Evolutionary conservation across 2,113 vertebrate genomes (phyloP).

Genomic region (Orycteropus afer): DNA sequence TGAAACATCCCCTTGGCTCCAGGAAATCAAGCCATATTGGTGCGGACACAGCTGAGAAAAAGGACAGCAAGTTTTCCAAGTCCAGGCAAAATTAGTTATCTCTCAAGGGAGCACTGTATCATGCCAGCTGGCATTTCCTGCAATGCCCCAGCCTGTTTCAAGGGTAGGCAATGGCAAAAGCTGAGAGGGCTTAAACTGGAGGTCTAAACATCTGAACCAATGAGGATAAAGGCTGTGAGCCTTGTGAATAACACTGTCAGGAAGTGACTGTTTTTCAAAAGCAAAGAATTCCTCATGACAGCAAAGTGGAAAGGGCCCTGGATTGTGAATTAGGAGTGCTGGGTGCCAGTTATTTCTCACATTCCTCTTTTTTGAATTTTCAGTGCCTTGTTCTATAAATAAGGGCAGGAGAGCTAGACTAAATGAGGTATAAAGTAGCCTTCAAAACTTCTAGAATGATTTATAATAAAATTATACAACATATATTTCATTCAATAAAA

Average conservation of each 20-base stretch:
- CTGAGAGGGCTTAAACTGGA: not conserved
- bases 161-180: not conserved
- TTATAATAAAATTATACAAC: not conserved
- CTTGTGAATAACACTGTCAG: not conserved
- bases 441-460: not conserved
- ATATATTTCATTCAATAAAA: not conserved
- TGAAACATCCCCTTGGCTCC: constrained; percentile 54
- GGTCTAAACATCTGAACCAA: not conserved
- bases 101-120: not conserved
- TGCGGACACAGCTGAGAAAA: constrained; percentile 55
- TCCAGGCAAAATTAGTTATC: constrained; percentile 1
- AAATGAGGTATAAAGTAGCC: not conserved
- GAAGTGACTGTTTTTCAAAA: not conserved
- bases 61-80: constrained; percentile 32
- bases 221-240: not conserved
- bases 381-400: not conserved
- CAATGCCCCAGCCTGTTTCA: not conserved
- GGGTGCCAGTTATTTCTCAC: not conserved
- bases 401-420: not conserved
- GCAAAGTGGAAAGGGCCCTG: not conserved
- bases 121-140: constrained; percentile 55
- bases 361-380: not conserved
- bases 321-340: not conserved
- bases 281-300: not conserved
- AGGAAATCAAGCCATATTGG: constrained; percentile 24